Evolutionary conservation across 2,888 invertebrate species (phyloP), one percentile per base, ranked within the genome.

Genomic region (Drosophila phalerata): DNA sequence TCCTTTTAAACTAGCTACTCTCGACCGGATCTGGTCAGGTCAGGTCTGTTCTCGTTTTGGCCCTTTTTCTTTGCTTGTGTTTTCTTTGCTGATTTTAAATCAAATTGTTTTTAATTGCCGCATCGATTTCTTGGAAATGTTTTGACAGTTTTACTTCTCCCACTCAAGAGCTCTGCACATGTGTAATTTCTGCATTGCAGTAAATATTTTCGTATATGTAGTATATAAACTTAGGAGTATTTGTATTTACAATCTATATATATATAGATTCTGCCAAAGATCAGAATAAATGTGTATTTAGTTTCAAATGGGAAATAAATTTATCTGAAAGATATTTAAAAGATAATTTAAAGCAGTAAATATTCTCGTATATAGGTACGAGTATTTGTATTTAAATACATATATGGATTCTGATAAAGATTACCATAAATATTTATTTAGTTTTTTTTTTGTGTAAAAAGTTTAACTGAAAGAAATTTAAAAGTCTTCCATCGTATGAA

Each of bases 91-190:
- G 78, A 82, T 85, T 84, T 85, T 5, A 85, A 88, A 84, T 84
- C 80, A 88, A 88, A 88, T 85, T 72, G 80, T 73, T 82, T 88
- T 85, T 84, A 83, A 85, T 88, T 84, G 80, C 83, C 64, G 69
- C 73, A 60, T 32, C 69, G 52, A 65, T 74, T 85, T 77, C 85
- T 48, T 15, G 51, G 79, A 89, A 87, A 71, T 87, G 69, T 87
- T 83, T 73, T 79, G 83, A 87, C 85, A 85, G 56, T 56, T 69
- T 38, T 42, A 22, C 15, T 43, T 37, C 34, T 28, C 37, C 17
- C 15, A 19, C 10, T n/a, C 22, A 47, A 42, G 15, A 47, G 34
- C 15, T 38, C 10, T 30, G 42, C 34, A 65, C 40, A 56, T 37
- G 47, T 57, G 69, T 43, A 32, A 38, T 55, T 40, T 37, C 0